phyloP scores from a whole-genome alignment of 2,113 vertebrate genomes.

The Callithrix jacchus region DNA sequence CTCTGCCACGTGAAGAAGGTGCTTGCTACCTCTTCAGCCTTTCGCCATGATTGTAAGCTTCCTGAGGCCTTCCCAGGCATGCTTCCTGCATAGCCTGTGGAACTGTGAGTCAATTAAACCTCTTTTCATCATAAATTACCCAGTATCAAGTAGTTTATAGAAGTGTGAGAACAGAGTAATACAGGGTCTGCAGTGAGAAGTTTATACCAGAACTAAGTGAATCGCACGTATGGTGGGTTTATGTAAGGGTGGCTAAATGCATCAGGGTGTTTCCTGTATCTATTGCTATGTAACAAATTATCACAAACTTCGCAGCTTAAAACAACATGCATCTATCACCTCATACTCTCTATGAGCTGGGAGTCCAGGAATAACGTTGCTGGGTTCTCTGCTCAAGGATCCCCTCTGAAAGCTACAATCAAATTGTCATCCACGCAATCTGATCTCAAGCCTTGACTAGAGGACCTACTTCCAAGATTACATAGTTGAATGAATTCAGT shows the following conservation, averaged over 20 bases:
- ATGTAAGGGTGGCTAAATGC: background rate
- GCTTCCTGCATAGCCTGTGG: too few species aligned
- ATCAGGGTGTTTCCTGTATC: background rate
- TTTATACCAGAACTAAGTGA: background rate
- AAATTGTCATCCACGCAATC: background rate
- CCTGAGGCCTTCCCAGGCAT: too few species aligned
- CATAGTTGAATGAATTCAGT: background rate
- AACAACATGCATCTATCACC: background rate
- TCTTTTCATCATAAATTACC: too few species aligned
- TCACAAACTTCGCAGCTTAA: background rate
- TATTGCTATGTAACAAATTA: background rate
- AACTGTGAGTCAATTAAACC: too few species aligned
- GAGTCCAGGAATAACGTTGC: background rate
- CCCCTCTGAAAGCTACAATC: background rate
- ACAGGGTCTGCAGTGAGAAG: background rate
- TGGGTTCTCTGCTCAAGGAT: background rate
- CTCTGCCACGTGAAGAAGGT: too few species aligned
- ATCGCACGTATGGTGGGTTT: too few species aligned
- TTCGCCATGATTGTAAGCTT: too few species aligned
- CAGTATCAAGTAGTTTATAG: too few species aligned
- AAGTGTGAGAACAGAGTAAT: background rate
- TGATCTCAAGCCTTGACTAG: background rate
- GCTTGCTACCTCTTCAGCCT: too few species aligned
- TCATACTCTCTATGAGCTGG: background rate
- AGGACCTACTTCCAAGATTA: background rate